phyloP scores from a whole-genome alignment of 2,797 vertebrate species.

The Gallinago nigripennis region DNA sequence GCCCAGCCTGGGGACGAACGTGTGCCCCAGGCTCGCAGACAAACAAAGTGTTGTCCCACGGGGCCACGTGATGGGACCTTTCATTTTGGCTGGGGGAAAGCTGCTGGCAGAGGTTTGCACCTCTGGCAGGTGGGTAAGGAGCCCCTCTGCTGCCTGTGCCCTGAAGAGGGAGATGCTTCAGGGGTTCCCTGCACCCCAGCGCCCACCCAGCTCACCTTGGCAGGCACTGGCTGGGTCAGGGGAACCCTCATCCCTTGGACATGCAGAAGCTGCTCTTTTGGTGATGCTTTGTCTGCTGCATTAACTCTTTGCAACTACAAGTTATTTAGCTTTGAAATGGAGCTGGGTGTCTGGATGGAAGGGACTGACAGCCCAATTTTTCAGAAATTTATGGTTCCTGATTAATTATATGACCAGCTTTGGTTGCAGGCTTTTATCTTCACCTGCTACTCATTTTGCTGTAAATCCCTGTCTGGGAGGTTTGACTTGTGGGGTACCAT shows the following conservation, averaged over 20 bases:
- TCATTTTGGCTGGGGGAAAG: fast-evolving
- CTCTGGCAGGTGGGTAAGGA: not conserved
- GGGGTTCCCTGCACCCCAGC: not conserved
- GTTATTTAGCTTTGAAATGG: not conserved
- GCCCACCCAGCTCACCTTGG: not conserved
- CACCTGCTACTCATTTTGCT: not conserved
- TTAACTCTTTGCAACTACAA: not conserved
- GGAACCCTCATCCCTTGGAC: fast-evolving
- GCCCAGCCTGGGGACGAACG: fast-evolving
- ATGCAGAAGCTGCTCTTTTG: not conserved
- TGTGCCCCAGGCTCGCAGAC: fast-evolving
- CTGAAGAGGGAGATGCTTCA: not conserved
- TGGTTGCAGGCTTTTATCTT: constrained; percentile 34
- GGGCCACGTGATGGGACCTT: not conserved
- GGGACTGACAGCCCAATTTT: constrained; percentile 27
- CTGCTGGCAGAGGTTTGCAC: not conserved
- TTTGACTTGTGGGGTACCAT: not conserved
- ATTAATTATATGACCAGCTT: not conserved
- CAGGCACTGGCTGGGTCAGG: fast-evolving
- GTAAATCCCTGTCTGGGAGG: not conserved
- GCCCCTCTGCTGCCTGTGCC: not conserved
- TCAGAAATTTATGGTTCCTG: not conserved
- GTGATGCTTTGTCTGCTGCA: not conserved
- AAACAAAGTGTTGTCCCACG: fast-evolving
- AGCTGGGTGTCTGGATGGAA: not conserved